Evolutionary conservation across 2,797 vertebrate genomes (phyloP).

Genomic region (Nannoperca australis): DNA sequence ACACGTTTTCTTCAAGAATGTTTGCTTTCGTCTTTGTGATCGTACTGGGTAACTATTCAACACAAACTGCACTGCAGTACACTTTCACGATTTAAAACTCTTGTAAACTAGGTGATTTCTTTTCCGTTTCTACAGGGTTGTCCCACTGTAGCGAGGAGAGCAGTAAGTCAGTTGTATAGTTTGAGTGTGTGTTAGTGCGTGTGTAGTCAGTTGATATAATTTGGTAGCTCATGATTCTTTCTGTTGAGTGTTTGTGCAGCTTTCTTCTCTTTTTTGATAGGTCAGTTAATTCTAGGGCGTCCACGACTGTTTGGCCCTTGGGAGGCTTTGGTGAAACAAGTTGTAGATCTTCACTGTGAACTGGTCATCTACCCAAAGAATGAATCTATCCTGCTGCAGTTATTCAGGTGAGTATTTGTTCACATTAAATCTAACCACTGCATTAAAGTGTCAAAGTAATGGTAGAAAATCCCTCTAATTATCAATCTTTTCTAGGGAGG

Average conservation of each 20-base stretch:
- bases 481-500: conserved; percentile 39
- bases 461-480: not conserved
- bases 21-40: conserved; percentile 45
- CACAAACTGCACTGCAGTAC: conserved; percentile 6
- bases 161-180: conserved; percentile 62
- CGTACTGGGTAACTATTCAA: conserved; percentile 67
- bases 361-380: conserved; percentile 14
- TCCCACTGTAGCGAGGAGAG: conserved; percentile 48
- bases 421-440: not conserved
- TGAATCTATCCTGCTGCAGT: conserved; percentile 50
- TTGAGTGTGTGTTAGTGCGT: not conserved
- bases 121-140: conserved; percentile 50
- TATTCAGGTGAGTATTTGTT: conserved; percentile 69
- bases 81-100: not conserved
- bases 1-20: conserved; percentile 51
- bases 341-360: conserved; percentile 25
- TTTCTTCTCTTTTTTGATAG: conserved; percentile 31
- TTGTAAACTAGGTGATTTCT: not conserved
- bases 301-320: conserved; percentile 63
- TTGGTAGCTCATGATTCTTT: not conserved
- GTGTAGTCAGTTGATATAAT: not conserved
- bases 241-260: not conserved
- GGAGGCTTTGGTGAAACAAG: accelerated
- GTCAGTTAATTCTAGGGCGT: conserved; percentile 23
- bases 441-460: not conserved